phyloP scores from a whole-genome alignment of 37 sponge, comb jelly and placozoan species.

The Axinella damicornis region DNA sequence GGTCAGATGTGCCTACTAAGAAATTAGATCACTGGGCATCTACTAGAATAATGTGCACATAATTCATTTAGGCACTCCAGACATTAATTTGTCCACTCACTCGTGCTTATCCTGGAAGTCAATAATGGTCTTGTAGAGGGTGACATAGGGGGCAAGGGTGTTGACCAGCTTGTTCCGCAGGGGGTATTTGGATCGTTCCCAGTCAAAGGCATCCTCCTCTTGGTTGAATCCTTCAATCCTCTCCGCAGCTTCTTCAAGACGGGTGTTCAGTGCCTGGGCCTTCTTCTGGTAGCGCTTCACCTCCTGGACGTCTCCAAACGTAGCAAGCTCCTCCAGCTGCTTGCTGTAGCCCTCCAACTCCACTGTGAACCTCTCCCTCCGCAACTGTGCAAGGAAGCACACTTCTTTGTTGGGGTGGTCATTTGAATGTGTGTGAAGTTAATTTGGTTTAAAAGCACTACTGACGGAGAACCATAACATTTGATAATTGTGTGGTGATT shows the following conservation, averaged over 20 bases:
- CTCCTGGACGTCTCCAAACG: slow-evolving; percentile 91
- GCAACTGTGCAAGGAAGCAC: slow-evolving; percentile 56
- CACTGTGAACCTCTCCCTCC: slow-evolving; percentile 86
- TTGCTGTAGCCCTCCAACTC: slow-evolving; percentile 93
- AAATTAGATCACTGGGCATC: neutral
- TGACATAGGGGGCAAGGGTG: slow-evolving; percentile 85
- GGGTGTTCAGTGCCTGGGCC: slow-evolving; percentile 76
- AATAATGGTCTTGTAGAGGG: slow-evolving; percentile 89
- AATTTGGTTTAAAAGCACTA: too few species aligned
- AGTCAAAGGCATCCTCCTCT: slow-evolving; percentile 99
- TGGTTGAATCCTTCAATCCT: slow-evolving; percentile 95
- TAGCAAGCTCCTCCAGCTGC: slow-evolving; percentile 92
- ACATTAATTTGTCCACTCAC: slow-evolving; percentile 39
- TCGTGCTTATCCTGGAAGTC: slow-evolving; percentile 91
- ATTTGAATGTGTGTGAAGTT: too few species aligned
- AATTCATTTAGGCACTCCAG: neutral
- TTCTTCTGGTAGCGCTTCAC: slow-evolving; percentile 90
- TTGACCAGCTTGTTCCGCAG: slow-evolving; percentile 82
- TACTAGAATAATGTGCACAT: neutral
- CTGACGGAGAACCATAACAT: too few species aligned
- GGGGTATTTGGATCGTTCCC: slow-evolving; percentile 97
- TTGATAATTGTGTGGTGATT: too few species aligned
- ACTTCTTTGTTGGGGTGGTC: too few species aligned
- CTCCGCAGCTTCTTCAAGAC: slow-evolving; percentile 92
- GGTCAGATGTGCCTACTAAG: too few species aligned